These are phyloP conservation scores for Emesis russula DNA, from an alignment of 2,888 invertebrate species.

Conservation along the genomic window DNA sequence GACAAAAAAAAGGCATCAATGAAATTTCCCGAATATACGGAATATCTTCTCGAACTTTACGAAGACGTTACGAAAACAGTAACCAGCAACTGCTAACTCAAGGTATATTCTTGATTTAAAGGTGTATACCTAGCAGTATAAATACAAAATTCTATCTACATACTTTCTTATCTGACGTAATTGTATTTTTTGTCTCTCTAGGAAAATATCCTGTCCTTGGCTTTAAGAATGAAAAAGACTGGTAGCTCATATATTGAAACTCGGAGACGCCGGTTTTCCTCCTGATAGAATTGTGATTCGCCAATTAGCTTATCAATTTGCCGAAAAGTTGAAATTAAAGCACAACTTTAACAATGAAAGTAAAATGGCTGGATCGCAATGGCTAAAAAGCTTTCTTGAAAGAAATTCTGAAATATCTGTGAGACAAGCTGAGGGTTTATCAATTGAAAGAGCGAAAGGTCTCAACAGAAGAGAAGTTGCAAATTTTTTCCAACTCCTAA, in stretches of 20 bases:
- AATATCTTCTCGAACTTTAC: conserved; percentile 79
- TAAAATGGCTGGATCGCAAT: conserved; percentile 86
- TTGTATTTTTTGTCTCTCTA: conserved; percentile 39
- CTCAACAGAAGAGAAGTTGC: conserved; percentile 85
- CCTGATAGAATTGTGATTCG: conserved; percentile 74
- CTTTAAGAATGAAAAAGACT: conserved; percentile 66
- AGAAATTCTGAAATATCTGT: conserved; percentile 75
- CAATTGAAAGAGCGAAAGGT: conserved; percentile 70
- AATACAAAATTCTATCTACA: conserved; percentile 58
- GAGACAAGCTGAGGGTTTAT: conserved; percentile 84
- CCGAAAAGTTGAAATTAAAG: conserved; percentile 78
- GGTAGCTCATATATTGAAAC: conserved; percentile 70
- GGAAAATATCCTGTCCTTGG: conserved; percentile 58
- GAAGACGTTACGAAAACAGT: conserved; percentile 77
- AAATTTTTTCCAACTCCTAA: not conserved
- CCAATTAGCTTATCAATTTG: conserved; percentile 85
- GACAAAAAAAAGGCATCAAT: conserved; percentile 40
- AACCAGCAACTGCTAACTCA: conserved; percentile 69
- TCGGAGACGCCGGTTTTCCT: conserved; percentile 71
- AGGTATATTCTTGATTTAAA: conserved; percentile 62
- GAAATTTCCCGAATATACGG: conserved; percentile 77
- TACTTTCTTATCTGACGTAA: conserved; percentile 54
- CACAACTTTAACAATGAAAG: conserved; percentile 85
- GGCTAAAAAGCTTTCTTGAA: conserved; percentile 85
- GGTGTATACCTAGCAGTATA: conserved; percentile 38